Percentiles rank a stretch among this genome's conserved stretches.
Evolutionary conservation across 1,140 invertebrate genomes (phyloP).

Genomic region (Bactericera cockerelli): DNA sequence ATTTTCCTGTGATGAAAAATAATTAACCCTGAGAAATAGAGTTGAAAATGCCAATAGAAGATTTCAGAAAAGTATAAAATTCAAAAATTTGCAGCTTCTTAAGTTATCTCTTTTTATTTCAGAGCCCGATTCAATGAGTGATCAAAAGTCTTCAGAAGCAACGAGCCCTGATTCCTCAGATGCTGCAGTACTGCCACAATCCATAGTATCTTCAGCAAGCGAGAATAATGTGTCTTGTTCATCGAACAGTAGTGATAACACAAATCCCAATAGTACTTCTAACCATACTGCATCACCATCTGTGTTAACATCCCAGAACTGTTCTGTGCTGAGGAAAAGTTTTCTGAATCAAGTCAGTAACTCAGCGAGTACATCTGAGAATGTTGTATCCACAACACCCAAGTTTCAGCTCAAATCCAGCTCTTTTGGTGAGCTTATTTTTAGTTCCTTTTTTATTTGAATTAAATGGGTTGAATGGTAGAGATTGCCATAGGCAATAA

Average conservation of each 20-base stretch:
- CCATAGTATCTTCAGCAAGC: background rate
- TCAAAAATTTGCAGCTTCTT: no score
- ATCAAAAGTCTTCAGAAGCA: background rate
- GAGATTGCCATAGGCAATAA: no score
- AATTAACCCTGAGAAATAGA: no score
- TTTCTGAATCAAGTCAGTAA: slow-evolving; percentile 4
- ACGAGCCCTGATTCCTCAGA: background rate
- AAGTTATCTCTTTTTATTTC: background rate
- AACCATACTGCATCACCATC: background rate
- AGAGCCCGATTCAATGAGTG: slow-evolving; percentile 5
- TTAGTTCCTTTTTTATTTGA: background rate
- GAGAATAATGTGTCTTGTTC: background rate
- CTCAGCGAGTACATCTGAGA: slow-evolving; percentile 3
- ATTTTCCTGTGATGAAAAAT: no score
- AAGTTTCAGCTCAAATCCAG: slow-evolving; percentile 8
- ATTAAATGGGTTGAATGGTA: no score
- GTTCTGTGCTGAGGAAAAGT: slow-evolving; percentile 7
- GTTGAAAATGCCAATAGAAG: no score
- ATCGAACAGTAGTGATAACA: background rate
- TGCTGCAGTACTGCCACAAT: background rate
- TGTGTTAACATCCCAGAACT: slow-evolving; percentile 1
- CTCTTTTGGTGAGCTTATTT: background rate
- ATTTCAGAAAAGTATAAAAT: no score
- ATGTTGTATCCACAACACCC: background rate
- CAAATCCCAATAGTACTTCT: background rate